Base-by-base conservation (phyloP, 2,113 vertebrate species). In the Strix aluco region DNA sequence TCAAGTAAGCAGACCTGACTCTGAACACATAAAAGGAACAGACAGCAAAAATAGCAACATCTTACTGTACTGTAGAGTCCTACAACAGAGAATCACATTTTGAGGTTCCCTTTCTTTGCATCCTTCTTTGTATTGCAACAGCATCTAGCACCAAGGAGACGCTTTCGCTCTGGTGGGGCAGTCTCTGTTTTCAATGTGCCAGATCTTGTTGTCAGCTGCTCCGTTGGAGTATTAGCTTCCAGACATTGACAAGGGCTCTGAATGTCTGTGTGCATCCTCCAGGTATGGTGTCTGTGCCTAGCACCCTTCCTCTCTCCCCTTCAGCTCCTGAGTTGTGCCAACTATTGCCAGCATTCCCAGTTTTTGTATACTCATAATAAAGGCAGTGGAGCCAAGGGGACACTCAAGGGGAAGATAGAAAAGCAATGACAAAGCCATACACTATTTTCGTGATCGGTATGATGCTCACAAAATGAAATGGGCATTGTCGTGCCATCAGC, bases 51-150 rank as follows among this genome's bases (percentile, higher is more conserved):
- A 75, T 54, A 96, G 89, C 61, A 91, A 82, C 81, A 46, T 91
- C 27, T 94, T 89, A 29, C 57, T 71, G 44, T 63, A 36, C 18
- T 71, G 74, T 32, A 46, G 17, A 85, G 66, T 69, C 49, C 77
- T 88, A 91, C 73, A 85, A 63, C 12, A 67, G 51, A 88, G 84
- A 94, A 82, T 51, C 51, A 81, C 69, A 74, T 72, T 85, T 75
- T 71, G 81, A 94, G 61, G 73, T 91, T 96, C 84, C 73, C 57
- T 65, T 95, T 94, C 92, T 95, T 90, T 92, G 88, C 38, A 72
- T 92, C 71, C 67, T 91, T 73, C 67, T 92, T 73, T 90, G 32
- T 89, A 36, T 63, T 86, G 84, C 73, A 81, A 51, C 88, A 72
- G 44, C 81, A 54, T 51, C 67, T 92, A 6, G 2, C 51, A 21